A percentile compares a stretch with the other conserved stretches of the same genome.
These are phyloP conservation scores for Sinelater perroti DNA, from an alignment of 2,888 invertebrate species.

Conservation along the genomic window DNA sequence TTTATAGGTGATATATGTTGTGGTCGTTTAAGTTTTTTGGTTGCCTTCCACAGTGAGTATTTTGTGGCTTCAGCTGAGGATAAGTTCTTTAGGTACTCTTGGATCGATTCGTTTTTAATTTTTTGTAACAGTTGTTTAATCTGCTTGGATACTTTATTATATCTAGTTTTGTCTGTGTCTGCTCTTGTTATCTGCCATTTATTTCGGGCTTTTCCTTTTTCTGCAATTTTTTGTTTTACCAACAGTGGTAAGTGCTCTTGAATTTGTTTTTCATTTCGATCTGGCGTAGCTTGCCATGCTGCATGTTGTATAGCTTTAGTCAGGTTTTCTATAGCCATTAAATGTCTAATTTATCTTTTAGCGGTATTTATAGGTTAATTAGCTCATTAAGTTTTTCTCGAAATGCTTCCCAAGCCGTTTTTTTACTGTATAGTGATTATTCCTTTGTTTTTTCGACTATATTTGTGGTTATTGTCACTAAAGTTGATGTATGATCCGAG, in stretches of 20 bases:
- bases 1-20: neutral
- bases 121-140: too few species aligned
- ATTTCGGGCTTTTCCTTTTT: neutral
- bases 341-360: neutral
- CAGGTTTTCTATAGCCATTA: neutral
- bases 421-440: neutral
- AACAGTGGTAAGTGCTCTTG: constrained; percentile 1
- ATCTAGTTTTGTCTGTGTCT: too few species aligned
- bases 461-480: too few species aligned
- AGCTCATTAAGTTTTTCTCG: neutral
- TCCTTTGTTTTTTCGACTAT: too few species aligned
- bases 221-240: neutral
- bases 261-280: too few species aligned
- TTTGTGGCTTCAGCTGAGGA: constrained; percentile 1
- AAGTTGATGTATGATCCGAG: neutral
- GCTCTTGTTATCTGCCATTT: neutral
- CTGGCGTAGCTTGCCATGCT: too few species aligned
- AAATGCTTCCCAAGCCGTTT: neutral
- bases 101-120: too few species aligned
- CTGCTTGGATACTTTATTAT: too few species aligned
- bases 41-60: neutral
- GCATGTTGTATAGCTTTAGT: too few species aligned
- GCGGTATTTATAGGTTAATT: too few species aligned
- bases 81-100: neutral
- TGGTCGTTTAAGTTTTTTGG: neutral